These are phyloP conservation scores for Galbula dea DNA, from an alignment of 2,113 vertebrate genomes.

Conservation along the genomic window DNA sequence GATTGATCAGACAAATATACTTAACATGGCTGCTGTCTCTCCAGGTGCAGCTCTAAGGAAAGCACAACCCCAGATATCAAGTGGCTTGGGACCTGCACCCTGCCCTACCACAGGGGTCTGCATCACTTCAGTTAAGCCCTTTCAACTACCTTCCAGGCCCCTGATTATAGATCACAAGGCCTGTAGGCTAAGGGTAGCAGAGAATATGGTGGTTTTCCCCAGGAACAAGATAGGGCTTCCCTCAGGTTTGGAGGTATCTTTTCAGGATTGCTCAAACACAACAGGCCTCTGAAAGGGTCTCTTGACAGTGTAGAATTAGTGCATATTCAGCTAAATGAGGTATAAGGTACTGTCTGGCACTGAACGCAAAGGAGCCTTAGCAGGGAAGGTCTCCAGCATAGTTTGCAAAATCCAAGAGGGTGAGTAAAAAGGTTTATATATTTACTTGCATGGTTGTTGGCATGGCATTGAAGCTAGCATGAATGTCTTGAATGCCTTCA, in stretches of 20 bases:
- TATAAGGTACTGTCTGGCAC: not conserved
- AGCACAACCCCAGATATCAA: not conserved
- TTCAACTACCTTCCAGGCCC: rapidly evolving
- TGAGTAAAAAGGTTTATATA: not conserved
- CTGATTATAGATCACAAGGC: not conserved
- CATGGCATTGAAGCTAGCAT: not conserved
- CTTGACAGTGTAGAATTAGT: not conserved
- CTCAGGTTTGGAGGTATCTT: not conserved
- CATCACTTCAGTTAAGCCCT: not conserved
- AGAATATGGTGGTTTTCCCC: not conserved
- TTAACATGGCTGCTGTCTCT: not conserved
- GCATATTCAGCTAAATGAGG: not conserved
- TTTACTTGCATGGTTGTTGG: not conserved
- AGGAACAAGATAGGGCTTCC: not conserved
- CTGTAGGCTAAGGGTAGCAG: not conserved
- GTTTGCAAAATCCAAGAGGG: not conserved
- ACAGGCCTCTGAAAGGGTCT: not conserved
- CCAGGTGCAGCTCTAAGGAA: not conserved
- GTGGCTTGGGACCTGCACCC: not conserved
- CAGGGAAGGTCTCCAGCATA: not conserved
- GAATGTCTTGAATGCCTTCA: not conserved
- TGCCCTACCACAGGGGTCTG: not conserved
- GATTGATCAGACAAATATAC: not conserved
- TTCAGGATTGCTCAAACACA: not conserved
- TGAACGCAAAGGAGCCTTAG: not conserved